Conservation (phyloP, 2,113 vertebrate genomes). For the Mellivora capensis region DNA sequence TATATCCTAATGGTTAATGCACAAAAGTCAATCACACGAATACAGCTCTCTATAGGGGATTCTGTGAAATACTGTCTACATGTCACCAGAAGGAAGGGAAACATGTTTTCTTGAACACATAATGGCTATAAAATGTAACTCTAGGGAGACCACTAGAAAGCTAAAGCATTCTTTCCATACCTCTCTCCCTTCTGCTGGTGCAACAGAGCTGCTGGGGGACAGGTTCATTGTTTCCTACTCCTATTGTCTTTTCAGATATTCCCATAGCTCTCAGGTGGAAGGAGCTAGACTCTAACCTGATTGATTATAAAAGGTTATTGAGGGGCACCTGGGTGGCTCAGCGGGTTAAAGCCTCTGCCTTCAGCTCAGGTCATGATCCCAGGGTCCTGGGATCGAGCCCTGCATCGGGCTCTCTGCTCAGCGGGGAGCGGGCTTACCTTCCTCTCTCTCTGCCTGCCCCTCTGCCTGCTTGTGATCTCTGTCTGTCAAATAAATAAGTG, state of each 20-base stretch:
- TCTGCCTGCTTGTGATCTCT: no score
- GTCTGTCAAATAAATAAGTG: no score
- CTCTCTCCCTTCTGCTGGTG: neutral
- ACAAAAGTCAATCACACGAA: neutral
- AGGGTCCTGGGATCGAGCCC: no score
- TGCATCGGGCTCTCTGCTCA: no score
- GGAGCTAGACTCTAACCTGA: neutral
- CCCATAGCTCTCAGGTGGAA: neutral
- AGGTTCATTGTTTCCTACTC: neutral
- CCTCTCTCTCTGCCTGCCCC: no score
- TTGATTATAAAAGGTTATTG: conserved; percentile 3
- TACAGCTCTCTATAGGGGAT: neutral
- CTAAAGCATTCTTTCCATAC: neutral
- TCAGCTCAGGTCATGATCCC: no score
- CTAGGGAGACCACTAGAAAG: neutral
- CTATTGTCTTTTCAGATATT: neutral
- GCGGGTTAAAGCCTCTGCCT: no score
- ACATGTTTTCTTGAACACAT: neutral
- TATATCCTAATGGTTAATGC: neutral
- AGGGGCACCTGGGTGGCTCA: neutral
- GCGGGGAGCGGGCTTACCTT: no score
- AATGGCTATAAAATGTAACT: neutral
- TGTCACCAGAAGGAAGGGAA: neutral
- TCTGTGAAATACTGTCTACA: neutral
- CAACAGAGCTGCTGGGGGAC: neutral